A percentile compares a stretch with the other conserved stretches of the same genome.
Evolutionary conservation across 1,140 invertebrate species (phyloP).

Genomic region (Coptotermes formosanus): DNA sequence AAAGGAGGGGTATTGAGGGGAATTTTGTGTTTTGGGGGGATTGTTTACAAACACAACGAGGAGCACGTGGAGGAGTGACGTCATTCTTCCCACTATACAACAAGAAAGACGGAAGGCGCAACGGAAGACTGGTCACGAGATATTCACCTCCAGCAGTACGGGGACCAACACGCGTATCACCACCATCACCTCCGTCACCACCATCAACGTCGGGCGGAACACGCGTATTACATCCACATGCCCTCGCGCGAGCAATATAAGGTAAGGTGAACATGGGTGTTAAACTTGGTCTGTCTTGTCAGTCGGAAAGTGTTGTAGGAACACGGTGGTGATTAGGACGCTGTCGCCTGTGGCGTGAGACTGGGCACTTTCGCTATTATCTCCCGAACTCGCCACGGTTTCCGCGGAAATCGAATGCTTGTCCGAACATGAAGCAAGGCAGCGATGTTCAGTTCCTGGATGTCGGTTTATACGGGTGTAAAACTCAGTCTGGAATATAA

Average conservation of each 20-base stretch:
- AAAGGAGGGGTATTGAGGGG: not conserved
- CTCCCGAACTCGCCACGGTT: no score
- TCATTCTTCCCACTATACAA: not conserved
- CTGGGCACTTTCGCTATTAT: no score
- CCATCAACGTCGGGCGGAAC: not conserved
- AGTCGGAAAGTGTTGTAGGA: no score
- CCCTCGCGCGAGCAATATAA: not conserved
- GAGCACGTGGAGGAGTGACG: not conserved
- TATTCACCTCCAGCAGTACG: not conserved
- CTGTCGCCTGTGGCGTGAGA: no score
- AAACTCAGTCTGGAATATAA: no score
- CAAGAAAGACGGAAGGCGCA: slow-evolving; percentile 17
- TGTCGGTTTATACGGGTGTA: no score
- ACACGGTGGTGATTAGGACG: no score
- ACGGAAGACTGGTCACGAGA: not conserved
- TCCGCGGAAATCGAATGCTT: no score
- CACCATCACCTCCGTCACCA: not conserved
- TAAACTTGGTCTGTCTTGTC: no score
- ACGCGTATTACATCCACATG: not conserved
- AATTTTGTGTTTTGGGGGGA: not conserved
- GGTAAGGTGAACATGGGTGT: not conserved
- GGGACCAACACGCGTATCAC: not conserved
- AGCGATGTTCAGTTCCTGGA: no score
- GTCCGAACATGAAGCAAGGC: no score
- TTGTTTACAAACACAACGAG: not conserved